phyloP scores from a whole-genome alignment of 2,113 vertebrate species.

The Emydocephalus ijimae region DNA sequence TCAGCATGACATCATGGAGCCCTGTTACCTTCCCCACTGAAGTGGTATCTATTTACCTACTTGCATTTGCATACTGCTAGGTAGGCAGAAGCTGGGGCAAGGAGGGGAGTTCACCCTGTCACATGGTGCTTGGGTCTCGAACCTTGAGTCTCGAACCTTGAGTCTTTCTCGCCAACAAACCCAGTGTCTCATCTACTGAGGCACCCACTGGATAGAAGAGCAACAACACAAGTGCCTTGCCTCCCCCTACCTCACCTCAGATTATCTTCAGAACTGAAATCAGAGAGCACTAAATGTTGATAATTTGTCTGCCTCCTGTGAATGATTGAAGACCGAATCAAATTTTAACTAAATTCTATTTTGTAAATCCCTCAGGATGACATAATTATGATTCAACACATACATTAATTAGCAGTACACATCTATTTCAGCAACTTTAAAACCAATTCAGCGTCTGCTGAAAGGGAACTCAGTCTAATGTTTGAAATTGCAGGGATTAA shows the following conservation, averaged over 20 bases:
- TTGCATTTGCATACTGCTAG: not conserved
- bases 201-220: conserved; percentile 58
- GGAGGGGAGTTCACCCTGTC: not conserved
- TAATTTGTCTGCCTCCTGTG: conserved; percentile 69
- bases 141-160: not conserved
- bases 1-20: not conserved
- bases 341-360: conserved; percentile 76
- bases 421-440: conserved; percentile 67
- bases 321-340: conserved; percentile 74
- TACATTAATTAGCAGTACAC: conserved; percentile 77
- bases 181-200: not conserved
- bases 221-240: conserved; percentile 30
- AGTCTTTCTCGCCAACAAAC: not conserved
- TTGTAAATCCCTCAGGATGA: conserved; percentile 76
- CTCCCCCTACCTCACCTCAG: conserved; percentile 60
- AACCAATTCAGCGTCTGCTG: conserved; percentile 52
- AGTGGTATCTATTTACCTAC: not conserved
- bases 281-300: conserved; percentile 67
- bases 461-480: conserved; percentile 47
- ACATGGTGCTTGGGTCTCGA: not conserved
- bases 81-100: not conserved
- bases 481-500: conserved; percentile 36
- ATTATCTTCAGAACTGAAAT: conserved; percentile 70
- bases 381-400: conserved; percentile 81
- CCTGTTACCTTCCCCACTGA: not conserved